phyloP scores from a whole-genome alignment of 2,113 vertebrate species.

The Clarias macrocephalus region DNA sequence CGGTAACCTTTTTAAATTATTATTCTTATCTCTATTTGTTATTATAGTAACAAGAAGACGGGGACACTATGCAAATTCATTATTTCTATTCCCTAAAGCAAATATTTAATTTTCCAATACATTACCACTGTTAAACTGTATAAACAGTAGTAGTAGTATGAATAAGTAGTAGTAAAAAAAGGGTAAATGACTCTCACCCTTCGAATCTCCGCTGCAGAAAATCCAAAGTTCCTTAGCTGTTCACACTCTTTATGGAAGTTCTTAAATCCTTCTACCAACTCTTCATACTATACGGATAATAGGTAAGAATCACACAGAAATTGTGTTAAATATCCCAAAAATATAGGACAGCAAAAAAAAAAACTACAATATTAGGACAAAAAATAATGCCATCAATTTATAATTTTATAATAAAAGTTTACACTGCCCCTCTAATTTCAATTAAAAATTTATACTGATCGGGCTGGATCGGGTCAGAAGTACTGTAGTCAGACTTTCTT shows the following conservation, averaged over 20 bases:
- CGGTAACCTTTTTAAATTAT: neutral
- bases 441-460: too few relatives aligned
- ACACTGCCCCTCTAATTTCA: too few relatives aligned
- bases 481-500: too few relatives aligned
- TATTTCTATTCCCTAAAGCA: neutral
- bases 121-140: neutral
- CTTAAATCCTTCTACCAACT: conserved; percentile 94
- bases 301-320: neutral
- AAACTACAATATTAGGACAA: too few relatives aligned
- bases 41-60: neutral
- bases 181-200: conserved; percentile 74
- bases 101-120: neutral
- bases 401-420: neutral
- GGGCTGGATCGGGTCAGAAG: too few relatives aligned
- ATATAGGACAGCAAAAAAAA: neutral
- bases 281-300: conserved; percentile 84
- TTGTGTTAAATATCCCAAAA: neutral
- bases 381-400: too few relatives aligned
- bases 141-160: neutral
- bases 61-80: neutral
- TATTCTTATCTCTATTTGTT: neutral
- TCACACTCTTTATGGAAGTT: conserved; percentile 92
- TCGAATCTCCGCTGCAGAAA: conserved; percentile 94
- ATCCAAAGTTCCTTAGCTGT: conserved; percentile 89
- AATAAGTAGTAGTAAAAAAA: neutral